A percentile compares a stretch with the other conserved stretches of the same genome.
Conservation (phyloP, 2,888 invertebrate species). For the Heliconius charithonia region DNA sequence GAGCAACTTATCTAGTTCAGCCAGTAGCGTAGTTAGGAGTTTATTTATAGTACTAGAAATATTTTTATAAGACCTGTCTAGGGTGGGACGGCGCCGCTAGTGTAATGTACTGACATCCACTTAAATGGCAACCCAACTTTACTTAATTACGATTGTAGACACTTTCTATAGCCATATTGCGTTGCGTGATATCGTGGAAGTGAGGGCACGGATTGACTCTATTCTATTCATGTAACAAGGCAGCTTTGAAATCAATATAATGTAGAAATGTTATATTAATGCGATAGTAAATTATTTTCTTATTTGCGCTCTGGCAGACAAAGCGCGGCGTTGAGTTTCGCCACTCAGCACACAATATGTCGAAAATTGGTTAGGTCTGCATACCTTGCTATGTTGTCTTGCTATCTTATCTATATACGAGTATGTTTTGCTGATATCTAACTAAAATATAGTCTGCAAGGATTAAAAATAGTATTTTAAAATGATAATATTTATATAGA, state of each 20-base stretch:
- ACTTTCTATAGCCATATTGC: conserved; percentile 9
- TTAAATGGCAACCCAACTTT: conserved; percentile 4
- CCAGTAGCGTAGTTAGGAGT: conserved; percentile 1
- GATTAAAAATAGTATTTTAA: background rate
- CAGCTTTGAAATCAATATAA: background rate
- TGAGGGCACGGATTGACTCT: background rate
- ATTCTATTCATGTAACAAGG: background rate
- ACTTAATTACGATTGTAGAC: conserved; percentile 1
- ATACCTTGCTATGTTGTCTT: background rate
- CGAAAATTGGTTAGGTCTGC: background rate
- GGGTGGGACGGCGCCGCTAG: background rate
- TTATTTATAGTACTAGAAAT: conserved; percentile 35
- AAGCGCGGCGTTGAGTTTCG: background rate
- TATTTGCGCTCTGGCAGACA: background rate
- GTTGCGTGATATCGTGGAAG: background rate
- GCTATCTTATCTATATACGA: too few species aligned
- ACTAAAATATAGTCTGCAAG: too few species aligned
- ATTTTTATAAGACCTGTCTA: conserved; percentile 41
- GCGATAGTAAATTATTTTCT: too few species aligned
- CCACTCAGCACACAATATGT: background rate
- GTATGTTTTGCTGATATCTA: too few species aligned
- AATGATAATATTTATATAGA: background rate
- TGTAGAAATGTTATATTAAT: too few species aligned
- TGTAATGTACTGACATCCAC: conserved; percentile 10
- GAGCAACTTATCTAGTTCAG: background rate